Base-by-base conservation (phyloP, 2,113 vertebrate species). In the Chunga burmeisteri region DNA sequence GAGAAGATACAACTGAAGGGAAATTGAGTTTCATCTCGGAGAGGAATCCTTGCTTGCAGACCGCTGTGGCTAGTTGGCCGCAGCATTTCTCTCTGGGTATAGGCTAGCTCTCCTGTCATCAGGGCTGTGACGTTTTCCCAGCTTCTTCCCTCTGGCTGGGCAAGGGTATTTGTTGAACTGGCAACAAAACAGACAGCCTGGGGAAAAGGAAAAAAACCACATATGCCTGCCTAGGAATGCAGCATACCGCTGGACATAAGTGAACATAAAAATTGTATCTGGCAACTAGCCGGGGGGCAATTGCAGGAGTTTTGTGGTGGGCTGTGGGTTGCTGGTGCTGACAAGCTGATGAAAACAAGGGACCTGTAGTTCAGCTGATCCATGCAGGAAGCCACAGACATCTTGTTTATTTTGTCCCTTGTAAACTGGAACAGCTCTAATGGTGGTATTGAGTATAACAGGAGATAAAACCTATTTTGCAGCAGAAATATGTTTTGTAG, bases 1-100 rank as follows among this genome's bases (percentile, higher is more conserved):
- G 27, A 40, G 20, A 77, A 73, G 52, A 50, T 15, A 15, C 5
- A 67, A 17, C 36, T 70, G 49, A 62, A 32, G 15, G 34, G 74
- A 81, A 17, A 16, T 11, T 0, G 9, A n/a, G 20, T 73, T 53
- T 66, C 16, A 25, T n/a, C 36, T 44, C 1, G 0, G n/a, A 8
- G 9, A 17, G 27, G 42, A 78, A 11, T 67, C 25, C 49, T 55
- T 2, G 0, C 40, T 44, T 40, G 19, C 4, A 10, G 32, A 10
- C 11, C 36, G 7, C 19, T 34, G 44, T 16, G 36, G 34, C 44
- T 34, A 16, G 10, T 8, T 68, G 70, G 22, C 23, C 4, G 2
- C 66, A 81, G 34, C 20, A 26, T 56, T 83, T 77, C 23, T 52
- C 16, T 53, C 1, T 3, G 47, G 42, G 7, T 36, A 8, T 27